Conservation (phyloP, 2,888 invertebrate species). For the Clostera curtula region DNA sequence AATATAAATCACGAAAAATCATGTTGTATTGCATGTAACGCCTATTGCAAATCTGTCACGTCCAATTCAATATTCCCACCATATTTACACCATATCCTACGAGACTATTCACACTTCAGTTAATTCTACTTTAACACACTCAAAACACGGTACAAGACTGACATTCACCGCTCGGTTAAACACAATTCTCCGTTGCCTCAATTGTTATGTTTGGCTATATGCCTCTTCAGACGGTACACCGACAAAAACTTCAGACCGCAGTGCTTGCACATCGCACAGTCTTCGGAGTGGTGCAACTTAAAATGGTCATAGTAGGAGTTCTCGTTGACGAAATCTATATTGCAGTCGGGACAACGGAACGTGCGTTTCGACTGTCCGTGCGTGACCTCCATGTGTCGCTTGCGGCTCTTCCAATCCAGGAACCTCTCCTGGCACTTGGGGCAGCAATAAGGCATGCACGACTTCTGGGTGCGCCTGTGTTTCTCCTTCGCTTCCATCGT, state of each 20-base stretch:
- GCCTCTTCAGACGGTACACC: slow-evolving; percentile 46
- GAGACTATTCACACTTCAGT: too few relatives aligned
- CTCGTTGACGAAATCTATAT: slow-evolving; percentile 44
- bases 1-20: too few relatives aligned
- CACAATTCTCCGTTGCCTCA: too few relatives aligned
- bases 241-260: slow-evolving; percentile 58
- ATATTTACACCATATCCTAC: too few relatives aligned
- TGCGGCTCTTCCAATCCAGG: slow-evolving; percentile 45
- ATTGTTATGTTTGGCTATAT: slow-evolving; percentile 45
- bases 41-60: too few relatives aligned
- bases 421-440: slow-evolving; percentile 54
- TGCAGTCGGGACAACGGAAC: slow-evolving; percentile 49
- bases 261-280: slow-evolving; percentile 52
- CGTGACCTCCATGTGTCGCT: slow-evolving; percentile 49
- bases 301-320: slow-evolving; percentile 56
- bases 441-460: slow-evolving; percentile 60
- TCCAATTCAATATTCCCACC: too few relatives aligned
- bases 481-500: slow-evolving; percentile 58
- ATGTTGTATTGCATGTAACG: too few relatives aligned
- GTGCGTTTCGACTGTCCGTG: slow-evolving; percentile 46
- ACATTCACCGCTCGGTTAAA: too few relatives aligned
- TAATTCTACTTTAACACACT: too few relatives aligned
- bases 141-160: too few relatives aligned
- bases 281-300: slow-evolving; percentile 52
- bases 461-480: slow-evolving; percentile 49